Evolutionary conservation across 2,797 vertebrate genomes (phyloP).

Genomic region (Hydrophis major): DNA sequence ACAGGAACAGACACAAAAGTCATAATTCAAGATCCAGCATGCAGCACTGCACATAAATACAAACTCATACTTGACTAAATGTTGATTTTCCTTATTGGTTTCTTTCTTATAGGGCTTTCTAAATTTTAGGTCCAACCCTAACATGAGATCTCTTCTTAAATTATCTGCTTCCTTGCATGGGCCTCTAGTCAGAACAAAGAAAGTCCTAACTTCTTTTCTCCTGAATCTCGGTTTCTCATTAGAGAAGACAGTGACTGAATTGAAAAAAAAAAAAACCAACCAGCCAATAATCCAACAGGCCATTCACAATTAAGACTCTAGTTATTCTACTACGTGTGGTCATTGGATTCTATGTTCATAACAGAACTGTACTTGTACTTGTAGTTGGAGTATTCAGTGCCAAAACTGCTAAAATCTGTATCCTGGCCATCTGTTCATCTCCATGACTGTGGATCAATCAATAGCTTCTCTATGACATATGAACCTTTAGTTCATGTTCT

Average conservation of each 20-base stretch:
- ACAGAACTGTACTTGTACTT: not conserved
- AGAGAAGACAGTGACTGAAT: not conserved
- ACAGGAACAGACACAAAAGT: not conserved
- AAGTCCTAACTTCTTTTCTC: not conserved
- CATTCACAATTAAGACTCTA: not conserved
- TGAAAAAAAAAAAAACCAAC: not conserved
- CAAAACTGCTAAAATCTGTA: not conserved
- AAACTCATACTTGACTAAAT: not conserved
- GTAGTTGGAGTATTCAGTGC: not conserved
- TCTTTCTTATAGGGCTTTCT: not conserved
- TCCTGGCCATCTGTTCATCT: not conserved
- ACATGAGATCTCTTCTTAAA: not conserved
- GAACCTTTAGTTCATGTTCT: not conserved
- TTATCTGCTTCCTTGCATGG: not conserved
- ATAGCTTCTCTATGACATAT: not conserved
- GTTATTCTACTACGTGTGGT: not conserved
- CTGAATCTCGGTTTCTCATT: not conserved
- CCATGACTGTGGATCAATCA: not conserved
- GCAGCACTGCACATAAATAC: not conserved
- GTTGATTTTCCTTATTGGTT: not conserved
- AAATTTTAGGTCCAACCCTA: not conserved
- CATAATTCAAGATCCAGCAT: not conserved
- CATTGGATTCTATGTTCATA: not conserved
- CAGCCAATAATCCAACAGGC: not conserved
- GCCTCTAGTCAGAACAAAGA: not conserved